These are phyloP conservation scores for Melanotaenia duboulayi DNA, from an alignment of 2,113 vertebrate genomes.

Conservation along the genomic window DNA sequence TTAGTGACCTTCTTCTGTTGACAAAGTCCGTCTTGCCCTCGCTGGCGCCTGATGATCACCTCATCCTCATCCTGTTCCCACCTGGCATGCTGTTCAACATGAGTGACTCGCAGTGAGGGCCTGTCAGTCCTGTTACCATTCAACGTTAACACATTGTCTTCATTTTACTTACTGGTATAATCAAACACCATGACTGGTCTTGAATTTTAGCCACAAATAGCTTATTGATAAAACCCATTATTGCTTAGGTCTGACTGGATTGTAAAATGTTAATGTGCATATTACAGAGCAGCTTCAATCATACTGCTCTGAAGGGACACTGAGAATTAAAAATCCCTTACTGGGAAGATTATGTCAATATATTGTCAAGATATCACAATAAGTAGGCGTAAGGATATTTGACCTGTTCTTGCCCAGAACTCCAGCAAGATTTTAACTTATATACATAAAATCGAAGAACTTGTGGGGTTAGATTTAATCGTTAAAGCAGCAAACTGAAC, in stretches of 20 bases:
- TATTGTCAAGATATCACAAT: slow-evolving; percentile 23
- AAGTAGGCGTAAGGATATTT: slow-evolving; percentile 25
- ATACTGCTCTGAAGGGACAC: slow-evolving; percentile 16
- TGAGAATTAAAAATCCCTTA: slow-evolving; percentile 5
- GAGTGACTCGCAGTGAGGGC: slow-evolving; percentile 45
- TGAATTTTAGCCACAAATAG: slow-evolving; percentile 10
- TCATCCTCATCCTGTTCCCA: slow-evolving; percentile 57
- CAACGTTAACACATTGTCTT: slow-evolving; percentile 45
- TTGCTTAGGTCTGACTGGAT: slow-evolving; percentile 11
- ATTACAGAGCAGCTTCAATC: slow-evolving; percentile 4
- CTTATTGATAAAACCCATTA: slow-evolving; percentile 1
- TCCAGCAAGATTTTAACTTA: slow-evolving; percentile 16
- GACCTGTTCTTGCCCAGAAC: slow-evolving; percentile 39
- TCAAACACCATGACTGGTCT: slow-evolving; percentile 16
- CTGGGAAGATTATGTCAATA: slow-evolving; percentile 22
- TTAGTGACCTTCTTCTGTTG: slow-evolving; percentile 53
- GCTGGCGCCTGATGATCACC: slow-evolving; percentile 50
- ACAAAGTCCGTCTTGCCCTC: slow-evolving; percentile 41
- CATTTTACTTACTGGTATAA: slow-evolving; percentile 47
- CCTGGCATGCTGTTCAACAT: slow-evolving; percentile 45
- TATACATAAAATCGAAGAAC: slow-evolving; percentile 3
- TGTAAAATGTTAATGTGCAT: slow-evolving; percentile 10
- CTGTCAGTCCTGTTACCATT: slow-evolving; percentile 51
- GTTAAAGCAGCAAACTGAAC: slow-evolving; percentile 25
- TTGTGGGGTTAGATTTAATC: slow-evolving; percentile 9